Evolutionary conservation across 2,888 invertebrate genomes (phyloP), one percentile per base, ranked within the genome.

Genomic region (Tyria jacobaeae): DNA sequence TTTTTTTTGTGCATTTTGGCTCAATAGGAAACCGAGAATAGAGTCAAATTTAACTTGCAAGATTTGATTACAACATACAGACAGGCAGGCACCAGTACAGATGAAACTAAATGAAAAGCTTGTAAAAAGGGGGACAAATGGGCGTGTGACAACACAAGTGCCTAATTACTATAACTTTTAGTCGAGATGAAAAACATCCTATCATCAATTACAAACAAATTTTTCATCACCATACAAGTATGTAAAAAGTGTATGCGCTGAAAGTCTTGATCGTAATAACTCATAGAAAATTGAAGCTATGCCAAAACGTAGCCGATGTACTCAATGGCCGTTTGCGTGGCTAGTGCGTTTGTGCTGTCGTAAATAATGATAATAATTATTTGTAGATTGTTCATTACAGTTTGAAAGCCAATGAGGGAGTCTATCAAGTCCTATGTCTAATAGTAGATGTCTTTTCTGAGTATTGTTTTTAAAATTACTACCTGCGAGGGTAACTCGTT

Each of bases 211-310:
- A 17, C 31, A 15, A 51, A 58, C 21, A 47, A 44, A 47, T 59
- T 44, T 44, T 47, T 70, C 56, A 63, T 58, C 56, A 31, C 55
- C 31, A 27, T 34, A 57, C 48, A 25, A 44, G 58, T 62, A 64
- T 57, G 53, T 27, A 15, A 58, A 65, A 51, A 53, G n/a, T n/a
- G 27, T 51, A 52, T 55, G 49, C 63, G 66, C 64, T 70, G 70
- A 76, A 68, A 65, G 58, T 25, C 55, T 48, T 52, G n/a, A 62
- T 71, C 51, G 62, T 48, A 60, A 77, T 81, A 79, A 82, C 66
- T 83, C 83, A 84, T 71, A 62, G 62, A 64, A 5, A 81, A 77
- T 85, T 86, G 86, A 86, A 82, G 7, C 68, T n/a, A 60, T 61
- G 86, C 86, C 86, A 84, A 84, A 72, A 70, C 34, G 54, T 70